phyloP scores from a whole-genome alignment of 2,113 vertebrate genomes.

The Lycaon pictus region DNA sequence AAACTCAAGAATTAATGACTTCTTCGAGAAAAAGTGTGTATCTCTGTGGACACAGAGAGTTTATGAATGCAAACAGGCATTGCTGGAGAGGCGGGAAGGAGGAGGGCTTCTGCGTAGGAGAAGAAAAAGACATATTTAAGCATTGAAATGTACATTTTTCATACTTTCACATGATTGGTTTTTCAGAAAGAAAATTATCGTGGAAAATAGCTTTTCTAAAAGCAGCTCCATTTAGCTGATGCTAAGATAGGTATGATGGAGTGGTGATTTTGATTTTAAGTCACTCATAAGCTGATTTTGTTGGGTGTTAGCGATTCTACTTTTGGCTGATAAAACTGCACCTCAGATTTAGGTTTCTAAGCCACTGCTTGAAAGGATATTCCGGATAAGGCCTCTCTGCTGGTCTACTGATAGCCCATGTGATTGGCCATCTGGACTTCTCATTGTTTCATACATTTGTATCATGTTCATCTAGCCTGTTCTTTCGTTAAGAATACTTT shows the following conservation, averaged over 20 bases:
- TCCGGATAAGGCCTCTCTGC: background rate
- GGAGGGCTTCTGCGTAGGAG: background rate
- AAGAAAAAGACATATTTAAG: background rate
- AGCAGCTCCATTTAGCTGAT: background rate
- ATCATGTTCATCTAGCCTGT: background rate
- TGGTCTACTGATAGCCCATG: background rate
- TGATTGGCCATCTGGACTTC: background rate
- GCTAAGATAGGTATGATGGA: background rate
- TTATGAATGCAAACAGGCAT: conserved; percentile 83
- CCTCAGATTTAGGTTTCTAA: background rate
- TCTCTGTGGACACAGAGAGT: conserved; percentile 81
- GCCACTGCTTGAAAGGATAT: background rate
- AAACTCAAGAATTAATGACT: conserved; percentile 88
- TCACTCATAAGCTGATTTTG: background rate
- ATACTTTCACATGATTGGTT: conserved; percentile 13
- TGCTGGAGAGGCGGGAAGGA: background rate
- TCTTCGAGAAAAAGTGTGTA: conserved; percentile 78
- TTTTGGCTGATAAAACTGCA: background rate
- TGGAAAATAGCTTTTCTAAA: conserved; percentile 40
- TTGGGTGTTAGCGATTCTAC: background rate
- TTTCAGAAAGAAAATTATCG: conserved; percentile 59
- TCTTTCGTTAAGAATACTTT: background rate
- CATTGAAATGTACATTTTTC: conserved; percentile 8
- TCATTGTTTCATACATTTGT: background rate
- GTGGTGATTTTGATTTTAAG: conserved; percentile 33